Base-by-base conservation (phyloP, 2,888 invertebrate genomes). In the Idaea dimidiata region DNA sequence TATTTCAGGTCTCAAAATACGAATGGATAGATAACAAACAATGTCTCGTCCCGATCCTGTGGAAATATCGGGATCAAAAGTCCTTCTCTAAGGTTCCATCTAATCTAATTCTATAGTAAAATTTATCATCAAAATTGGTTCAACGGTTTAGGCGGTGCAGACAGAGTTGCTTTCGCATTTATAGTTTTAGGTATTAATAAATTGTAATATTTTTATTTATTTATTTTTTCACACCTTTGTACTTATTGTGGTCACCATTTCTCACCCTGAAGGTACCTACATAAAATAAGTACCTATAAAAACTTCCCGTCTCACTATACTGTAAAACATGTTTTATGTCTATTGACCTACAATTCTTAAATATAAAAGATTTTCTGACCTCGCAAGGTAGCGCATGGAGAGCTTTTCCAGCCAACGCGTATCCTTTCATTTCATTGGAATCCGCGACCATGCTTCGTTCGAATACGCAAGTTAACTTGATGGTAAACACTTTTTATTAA, bases 391-490 rank as follows among this genome's bases (percentile, higher is more conserved):
- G 67, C 78, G 76, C 73, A 81, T 77, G 79, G 81, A 81, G 77
- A 82, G 82, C 82, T 84, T 82, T 82, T 82, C 82, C 80, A 80
- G 67, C 62, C 81, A 69, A 75, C 83, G 83, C 82, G 82, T 86
- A 87, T 88, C 86, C 86, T 87, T 89, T 89, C 87, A 89, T 91
- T 89, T 88, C 87, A 86, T 82, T 76, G 90, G 86, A 88, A 87
- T 89, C 84, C 83, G 80, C 78, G 78, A 73, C 74, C 66, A 66
- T 76, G 86, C 78, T 72, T 65, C 76, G 76, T 83, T 88, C 69
- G 71, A 64, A 68, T 67, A 43, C 17, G 65, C 71, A 62, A 81
- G 70, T 77, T n/a, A 59, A 71, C 78, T 79, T 71, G 74, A 68
- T 68, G 10, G 14, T 10, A 3, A 24, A 24, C 3, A 5, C 1